Percentiles rank a stretch among this genome's conserved stretches.
These are phyloP conservation scores for Ondatra zibethicus DNA, from an alignment of 2,113 vertebrate species.

Conservation along the genomic window DNA sequence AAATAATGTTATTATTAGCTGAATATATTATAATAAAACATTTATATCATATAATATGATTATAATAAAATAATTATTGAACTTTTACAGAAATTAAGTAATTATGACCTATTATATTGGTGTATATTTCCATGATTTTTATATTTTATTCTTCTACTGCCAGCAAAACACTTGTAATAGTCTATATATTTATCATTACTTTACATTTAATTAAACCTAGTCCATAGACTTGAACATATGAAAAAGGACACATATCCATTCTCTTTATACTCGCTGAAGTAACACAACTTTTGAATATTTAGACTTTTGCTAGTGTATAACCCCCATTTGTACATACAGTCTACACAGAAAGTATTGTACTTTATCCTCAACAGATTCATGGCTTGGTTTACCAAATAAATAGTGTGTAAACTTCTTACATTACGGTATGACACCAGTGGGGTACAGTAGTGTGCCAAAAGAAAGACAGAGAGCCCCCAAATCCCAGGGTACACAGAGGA, in stretches of 20 bases:
- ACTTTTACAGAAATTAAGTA: not conserved
- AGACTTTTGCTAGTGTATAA: not conserved
- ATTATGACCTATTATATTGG: not conserved
- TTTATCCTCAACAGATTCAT: not conserved
- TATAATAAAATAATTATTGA: not conserved
- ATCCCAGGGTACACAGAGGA: rapidly evolving
- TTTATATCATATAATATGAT: not conserved
- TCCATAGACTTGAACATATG: not conserved
- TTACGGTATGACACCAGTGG: not conserved
- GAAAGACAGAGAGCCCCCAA: not conserved
- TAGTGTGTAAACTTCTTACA: not conserved
- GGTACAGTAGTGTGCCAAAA: not conserved
- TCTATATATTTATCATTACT: not conserved
- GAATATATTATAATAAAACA: not conserved
- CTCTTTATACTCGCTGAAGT: not conserved
- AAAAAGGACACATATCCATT: not conserved
- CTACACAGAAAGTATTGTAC: not conserved
- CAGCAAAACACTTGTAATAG: not conserved
- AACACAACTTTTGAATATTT: not conserved
- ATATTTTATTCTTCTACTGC: not conserved
- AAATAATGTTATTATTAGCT: not conserved
- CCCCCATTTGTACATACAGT: not conserved
- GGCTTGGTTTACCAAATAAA: not conserved
- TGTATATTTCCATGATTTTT: not conserved
- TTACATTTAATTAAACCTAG: not conserved